These are phyloP conservation scores for Coreius guichenoti DNA, from an alignment of 2,797 vertebrate genomes.

Conservation along the genomic window DNA sequence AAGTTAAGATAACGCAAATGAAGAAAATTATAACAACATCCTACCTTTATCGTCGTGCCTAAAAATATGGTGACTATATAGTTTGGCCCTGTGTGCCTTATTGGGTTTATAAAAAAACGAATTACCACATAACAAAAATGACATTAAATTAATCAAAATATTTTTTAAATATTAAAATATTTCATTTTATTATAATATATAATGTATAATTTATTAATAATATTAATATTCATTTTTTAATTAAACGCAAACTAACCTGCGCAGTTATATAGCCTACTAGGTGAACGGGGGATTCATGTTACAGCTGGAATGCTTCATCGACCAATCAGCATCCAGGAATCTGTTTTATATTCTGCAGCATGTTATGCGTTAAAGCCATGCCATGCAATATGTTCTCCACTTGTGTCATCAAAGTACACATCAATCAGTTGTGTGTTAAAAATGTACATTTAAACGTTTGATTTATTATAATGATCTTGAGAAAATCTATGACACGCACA, in stretches of 20 bases:
- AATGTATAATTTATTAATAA: not conserved
- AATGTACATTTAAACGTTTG: not conserved
- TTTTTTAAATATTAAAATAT: not conserved
- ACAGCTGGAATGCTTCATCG: not conserved
- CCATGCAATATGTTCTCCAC: not conserved
- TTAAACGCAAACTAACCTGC: not conserved
- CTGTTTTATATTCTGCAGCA: not conserved
- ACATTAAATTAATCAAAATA: not conserved
- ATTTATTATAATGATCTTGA: not conserved
- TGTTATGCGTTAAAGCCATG: not conserved
- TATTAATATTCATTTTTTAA: not conserved
- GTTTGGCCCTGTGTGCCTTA: not conserved
- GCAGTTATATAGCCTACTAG: not conserved
- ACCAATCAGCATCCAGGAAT: conserved; percentile 1
- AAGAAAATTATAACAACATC: not conserved
- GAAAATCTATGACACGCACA: not conserved
- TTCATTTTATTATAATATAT: not conserved
- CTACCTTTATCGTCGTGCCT: no score
- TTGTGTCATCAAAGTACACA: not conserved
- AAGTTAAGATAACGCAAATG: no score
- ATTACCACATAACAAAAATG: not conserved
- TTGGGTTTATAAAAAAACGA: not conserved
- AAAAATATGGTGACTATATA: no score
- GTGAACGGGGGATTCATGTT: not conserved
- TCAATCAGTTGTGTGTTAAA: not conserved